A percentile compares a stretch with the other conserved stretches of the same genome.
These are phyloP conservation scores for Gambusia affinis DNA, from an alignment of 2,113 vertebrate species.

Conservation along the genomic window DNA sequence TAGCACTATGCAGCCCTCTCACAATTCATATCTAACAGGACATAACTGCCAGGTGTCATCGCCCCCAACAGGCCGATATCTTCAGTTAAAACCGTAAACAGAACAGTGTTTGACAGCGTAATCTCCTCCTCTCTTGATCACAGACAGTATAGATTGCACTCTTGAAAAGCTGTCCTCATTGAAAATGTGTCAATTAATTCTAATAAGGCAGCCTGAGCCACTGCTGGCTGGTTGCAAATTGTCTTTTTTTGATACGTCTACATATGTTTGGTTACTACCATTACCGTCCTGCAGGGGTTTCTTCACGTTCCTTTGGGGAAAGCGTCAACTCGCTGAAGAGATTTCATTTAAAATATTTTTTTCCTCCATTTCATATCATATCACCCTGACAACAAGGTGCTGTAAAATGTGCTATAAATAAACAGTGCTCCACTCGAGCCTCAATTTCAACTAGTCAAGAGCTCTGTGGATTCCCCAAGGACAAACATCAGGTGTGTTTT, in stretches of 20 bases:
- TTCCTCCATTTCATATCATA: constrained; percentile 8
- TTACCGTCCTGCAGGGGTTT: not conserved
- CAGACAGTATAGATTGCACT: not conserved
- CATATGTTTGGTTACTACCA: not conserved
- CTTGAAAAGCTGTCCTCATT: constrained; percentile 2
- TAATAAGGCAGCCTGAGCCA: not conserved
- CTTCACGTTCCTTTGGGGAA: not conserved
- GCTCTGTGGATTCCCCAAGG: constrained; percentile 8
- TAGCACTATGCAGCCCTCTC: not conserved
- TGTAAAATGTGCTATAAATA: constrained; percentile 3
- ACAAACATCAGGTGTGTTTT: constrained; percentile 9
- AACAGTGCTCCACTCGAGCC: not conserved
- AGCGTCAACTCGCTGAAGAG: not conserved
- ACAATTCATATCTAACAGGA: not conserved
- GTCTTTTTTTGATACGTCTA: not conserved
- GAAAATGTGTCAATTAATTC: constrained; percentile 3
- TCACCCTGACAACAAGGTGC: constrained; percentile 21
- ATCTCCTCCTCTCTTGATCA: not conserved
- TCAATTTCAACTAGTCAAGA: constrained; percentile 6
- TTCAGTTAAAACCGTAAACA: not conserved
- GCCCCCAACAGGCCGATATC: not conserved
- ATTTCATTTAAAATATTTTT: not conserved
- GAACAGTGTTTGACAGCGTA: not conserved
- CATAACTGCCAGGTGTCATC: not conserved
- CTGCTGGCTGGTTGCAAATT: not conserved